These are phyloP conservation scores for Pristionchus japonicus DNA, from an alignment of 2,888 invertebrate species.

Conservation along the genomic window DNA sequence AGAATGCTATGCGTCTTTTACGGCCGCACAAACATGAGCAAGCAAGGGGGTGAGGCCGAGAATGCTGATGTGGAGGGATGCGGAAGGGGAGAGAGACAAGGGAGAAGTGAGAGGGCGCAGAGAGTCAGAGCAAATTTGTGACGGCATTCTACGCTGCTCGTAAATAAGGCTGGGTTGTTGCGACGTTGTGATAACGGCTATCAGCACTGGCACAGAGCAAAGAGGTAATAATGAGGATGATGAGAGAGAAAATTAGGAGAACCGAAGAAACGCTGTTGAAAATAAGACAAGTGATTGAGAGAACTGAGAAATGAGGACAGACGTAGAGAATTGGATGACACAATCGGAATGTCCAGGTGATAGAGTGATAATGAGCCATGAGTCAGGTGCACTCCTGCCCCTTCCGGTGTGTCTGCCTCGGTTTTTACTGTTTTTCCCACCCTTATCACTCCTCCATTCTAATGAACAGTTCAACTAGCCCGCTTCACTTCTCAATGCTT, in stretches of 20 bases:
- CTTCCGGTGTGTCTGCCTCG: not conserved
- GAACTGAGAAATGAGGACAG: too few relatives aligned
- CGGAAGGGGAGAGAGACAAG: not conserved
- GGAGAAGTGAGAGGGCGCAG: not conserved
- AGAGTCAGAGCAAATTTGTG: not conserved
- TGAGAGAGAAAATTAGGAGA: not conserved
- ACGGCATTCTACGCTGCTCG: not conserved
- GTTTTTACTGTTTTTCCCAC: not conserved
- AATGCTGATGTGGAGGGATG: not conserved
- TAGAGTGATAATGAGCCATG: conserved; percentile 26
- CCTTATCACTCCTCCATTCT: not conserved
- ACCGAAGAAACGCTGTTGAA: not conserved
- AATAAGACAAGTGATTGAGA: not conserved
- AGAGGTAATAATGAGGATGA: not conserved
- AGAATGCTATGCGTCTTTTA: not conserved
- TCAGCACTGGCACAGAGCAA: too few relatives aligned
- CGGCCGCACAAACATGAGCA: not conserved
- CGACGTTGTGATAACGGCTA: not conserved
- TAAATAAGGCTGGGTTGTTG: conserved; percentile 16
- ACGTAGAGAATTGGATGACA: not conserved
- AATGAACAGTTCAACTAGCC: too few relatives aligned
- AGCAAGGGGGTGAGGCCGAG: not conserved
- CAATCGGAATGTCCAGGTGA: not conserved
- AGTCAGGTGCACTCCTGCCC: not conserved
- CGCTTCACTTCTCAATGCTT: too few relatives aligned